Conservation (phyloP, 1,140 invertebrate species). For the Drosophila sp. region DNA sequence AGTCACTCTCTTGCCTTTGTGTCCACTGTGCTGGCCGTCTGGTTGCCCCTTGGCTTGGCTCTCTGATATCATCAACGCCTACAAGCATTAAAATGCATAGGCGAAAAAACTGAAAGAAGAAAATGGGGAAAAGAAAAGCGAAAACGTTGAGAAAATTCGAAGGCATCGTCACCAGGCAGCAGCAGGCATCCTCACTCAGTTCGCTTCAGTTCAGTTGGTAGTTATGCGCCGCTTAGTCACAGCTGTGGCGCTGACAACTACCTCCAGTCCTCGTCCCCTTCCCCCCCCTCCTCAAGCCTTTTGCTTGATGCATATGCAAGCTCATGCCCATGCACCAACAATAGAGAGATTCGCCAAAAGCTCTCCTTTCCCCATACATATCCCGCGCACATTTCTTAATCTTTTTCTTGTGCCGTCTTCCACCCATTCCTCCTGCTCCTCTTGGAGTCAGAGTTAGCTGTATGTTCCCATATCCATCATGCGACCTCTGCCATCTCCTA, state of each 20-base stretch:
- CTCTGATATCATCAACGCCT: slow-evolving; percentile 76
- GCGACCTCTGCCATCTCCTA: slow-evolving; percentile 60
- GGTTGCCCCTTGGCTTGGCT: slow-evolving; percentile 26
- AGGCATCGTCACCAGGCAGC: slow-evolving; percentile 35
- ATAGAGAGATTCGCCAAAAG: slow-evolving; percentile 29
- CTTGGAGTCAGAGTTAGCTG: slow-evolving; percentile 10
- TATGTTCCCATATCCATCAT: slow-evolving; percentile 72
- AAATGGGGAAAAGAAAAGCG: slow-evolving; percentile 34
- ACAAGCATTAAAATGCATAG: slow-evolving; percentile 67
- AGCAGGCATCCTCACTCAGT: slow-evolving; percentile 23
- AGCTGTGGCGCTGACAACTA: slow-evolving; percentile 73
- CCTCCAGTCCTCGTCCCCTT: neutral
- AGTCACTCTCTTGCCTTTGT: neutral
- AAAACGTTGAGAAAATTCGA: slow-evolving; percentile 21
- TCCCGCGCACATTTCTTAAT: slow-evolving; percentile 73
- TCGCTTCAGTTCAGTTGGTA: slow-evolving; percentile 44
- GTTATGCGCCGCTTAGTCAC: slow-evolving; percentile 79
- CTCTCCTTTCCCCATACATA: slow-evolving; percentile 3
- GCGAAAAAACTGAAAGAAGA: slow-evolving; percentile 37
- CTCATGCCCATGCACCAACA: slow-evolving; percentile 50
- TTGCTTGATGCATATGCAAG: slow-evolving; percentile 57
- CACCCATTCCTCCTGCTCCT: slow-evolving; percentile 20
- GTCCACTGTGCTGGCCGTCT: slow-evolving; percentile 52
- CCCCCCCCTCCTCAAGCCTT: neutral
- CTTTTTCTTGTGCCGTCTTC: slow-evolving; percentile 62